Evolutionary conservation across 2,888 invertebrate genomes (phyloP).

Genomic region (Ellobium chinense): DNA sequence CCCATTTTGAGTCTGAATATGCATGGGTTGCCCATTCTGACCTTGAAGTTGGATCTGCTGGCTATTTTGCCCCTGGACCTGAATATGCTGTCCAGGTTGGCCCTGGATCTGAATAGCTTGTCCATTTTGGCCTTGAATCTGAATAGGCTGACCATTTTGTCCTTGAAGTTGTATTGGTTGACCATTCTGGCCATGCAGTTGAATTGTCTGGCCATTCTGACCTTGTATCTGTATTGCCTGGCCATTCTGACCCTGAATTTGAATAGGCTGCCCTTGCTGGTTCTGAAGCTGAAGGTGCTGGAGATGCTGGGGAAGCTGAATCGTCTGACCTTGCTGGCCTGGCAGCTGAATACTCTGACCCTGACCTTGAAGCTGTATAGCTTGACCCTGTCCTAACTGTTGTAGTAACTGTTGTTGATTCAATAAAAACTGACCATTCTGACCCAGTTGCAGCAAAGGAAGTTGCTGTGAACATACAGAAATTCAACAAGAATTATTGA

Average conservation of each 20-base stretch:
- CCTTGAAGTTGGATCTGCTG: constrained; percentile 48
- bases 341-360: constrained; percentile 40
- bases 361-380: constrained; percentile 38
- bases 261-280: constrained; percentile 82
- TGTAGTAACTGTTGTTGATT: constrained; percentile 44
- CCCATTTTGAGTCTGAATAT: constrained; percentile 45
- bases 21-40: constrained; percentile 44
- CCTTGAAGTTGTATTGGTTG: constrained; percentile 49
- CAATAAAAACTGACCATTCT: constrained; percentile 43
- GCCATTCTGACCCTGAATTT: constrained; percentile 82
- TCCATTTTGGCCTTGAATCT: constrained; percentile 52
- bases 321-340: constrained; percentile 47
- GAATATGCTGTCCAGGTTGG: constrained; percentile 49
- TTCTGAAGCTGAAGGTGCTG: constrained; percentile 50
- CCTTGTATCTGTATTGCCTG: constrained; percentile 50
- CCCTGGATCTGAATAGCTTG: constrained; percentile 81
- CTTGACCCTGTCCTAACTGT: constrained; percentile 41
- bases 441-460: constrained; percentile 36
- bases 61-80: constrained; percentile 46
- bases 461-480: constrained; percentile 42
- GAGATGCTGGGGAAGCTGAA: constrained; percentile 57
- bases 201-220: constrained; percentile 78
- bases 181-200: constrained; percentile 76
- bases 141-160: constrained; percentile 49
- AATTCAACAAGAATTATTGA: no score